Conservation (phyloP, 2,797 vertebrate genomes). For the Ctenopoma multispine region DNA sequence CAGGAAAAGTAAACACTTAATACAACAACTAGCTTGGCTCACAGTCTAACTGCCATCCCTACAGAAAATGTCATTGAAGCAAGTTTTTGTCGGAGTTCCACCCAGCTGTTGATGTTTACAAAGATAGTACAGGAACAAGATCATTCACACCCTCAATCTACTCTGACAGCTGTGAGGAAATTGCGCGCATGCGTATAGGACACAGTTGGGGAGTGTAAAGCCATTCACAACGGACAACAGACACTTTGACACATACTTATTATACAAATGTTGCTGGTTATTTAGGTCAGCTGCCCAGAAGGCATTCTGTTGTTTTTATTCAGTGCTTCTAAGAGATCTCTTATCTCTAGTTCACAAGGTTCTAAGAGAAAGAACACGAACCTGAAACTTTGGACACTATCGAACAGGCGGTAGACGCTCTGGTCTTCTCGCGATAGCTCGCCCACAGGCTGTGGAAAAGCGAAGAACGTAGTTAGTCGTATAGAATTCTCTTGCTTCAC, state of each 20-base stretch:
- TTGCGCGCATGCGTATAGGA: neutral
- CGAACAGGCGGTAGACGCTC: too few species aligned
- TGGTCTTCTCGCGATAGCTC: neutral
- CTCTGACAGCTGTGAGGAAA: neutral
- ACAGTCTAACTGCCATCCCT: constrained; percentile 60
- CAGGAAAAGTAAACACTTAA: constrained; percentile 3
- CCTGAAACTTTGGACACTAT: too few species aligned
- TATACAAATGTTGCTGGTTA: too few species aligned
- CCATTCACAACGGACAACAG: neutral
- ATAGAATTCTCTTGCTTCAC: constrained; percentile 17
- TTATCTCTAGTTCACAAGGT: too few species aligned
- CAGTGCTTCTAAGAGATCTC: too few species aligned
- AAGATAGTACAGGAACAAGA: constrained; percentile 59
- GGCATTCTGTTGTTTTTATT: too few species aligned
- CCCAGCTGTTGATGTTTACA: constrained; percentile 76
- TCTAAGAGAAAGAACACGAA: too few species aligned
- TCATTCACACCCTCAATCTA: neutral
- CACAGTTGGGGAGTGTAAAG: too few species aligned
- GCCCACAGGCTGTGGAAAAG: neutral
- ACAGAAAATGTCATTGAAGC: constrained; percentile 70
- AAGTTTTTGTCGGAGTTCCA: constrained; percentile 69
- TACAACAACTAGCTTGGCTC: constrained; percentile 14
- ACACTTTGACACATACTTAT: neutral
- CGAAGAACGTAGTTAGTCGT: neutral
- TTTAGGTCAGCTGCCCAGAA: too few species aligned